A percentile compares a stretch with the other conserved stretches of the same genome.
These are phyloP conservation scores for Drosophila atripex DNA, from an alignment of 2,888 invertebrate species.

Conservation along the genomic window DNA sequence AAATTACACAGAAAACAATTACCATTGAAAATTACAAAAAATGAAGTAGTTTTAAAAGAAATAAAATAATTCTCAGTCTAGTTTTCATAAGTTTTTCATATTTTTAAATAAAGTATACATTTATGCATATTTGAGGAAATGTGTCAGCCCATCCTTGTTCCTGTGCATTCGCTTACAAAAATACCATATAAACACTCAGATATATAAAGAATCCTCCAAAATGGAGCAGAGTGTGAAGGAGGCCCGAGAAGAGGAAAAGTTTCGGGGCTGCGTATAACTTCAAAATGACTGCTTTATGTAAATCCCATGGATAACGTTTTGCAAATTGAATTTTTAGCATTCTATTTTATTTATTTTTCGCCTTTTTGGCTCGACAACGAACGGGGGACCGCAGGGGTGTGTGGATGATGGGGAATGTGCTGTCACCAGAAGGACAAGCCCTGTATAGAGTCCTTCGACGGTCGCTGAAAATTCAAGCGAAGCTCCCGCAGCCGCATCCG, in stretches of 20 bases:
- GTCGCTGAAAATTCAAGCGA: slow-evolving; percentile 27
- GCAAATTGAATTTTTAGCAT: slow-evolving; percentile 82
- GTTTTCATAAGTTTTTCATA: neutral
- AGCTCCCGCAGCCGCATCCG: slow-evolving; percentile 43
- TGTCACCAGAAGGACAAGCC: slow-evolving; percentile 51
- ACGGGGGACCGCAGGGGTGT: neutral
- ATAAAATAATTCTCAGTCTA: neutral
- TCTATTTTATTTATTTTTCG: slow-evolving; percentile 80
- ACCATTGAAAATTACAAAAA: no score
- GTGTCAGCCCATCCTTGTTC: neutral
- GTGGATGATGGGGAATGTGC: slow-evolving; percentile 9
- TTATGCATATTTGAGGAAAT: neutral
- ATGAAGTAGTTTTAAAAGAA: neutral
- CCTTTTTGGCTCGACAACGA: slow-evolving; percentile 46
- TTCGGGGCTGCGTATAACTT: slow-evolving; percentile 78
- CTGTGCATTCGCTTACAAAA: slow-evolving; percentile 13
- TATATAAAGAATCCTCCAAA: slow-evolving; percentile 20
- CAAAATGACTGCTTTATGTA: slow-evolving; percentile 82
- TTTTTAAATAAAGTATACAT: neutral
- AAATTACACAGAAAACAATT: slow-evolving; percentile 28
- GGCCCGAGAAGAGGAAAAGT: slow-evolving; percentile 26
- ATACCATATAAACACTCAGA: slow-evolving; percentile 22
- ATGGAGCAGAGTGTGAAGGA: slow-evolving; percentile 22
- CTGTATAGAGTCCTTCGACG: slow-evolving; percentile 32
- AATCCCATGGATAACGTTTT: slow-evolving; percentile 82